phyloP scores from a whole-genome alignment of 2,797 vertebrate species.

The Sebastes kiyomatsui region DNA sequence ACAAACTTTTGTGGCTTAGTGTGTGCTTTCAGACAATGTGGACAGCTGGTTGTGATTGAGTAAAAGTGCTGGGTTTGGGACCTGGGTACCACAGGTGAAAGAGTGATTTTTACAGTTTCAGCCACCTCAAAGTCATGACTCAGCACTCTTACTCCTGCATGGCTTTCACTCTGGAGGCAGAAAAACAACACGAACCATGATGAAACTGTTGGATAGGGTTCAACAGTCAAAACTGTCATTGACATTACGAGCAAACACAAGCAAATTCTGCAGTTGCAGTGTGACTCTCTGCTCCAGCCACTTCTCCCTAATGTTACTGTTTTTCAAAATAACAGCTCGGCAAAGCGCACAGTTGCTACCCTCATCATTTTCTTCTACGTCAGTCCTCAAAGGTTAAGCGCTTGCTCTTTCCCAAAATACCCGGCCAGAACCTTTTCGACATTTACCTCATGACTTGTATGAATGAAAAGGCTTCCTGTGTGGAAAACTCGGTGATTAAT shows the following conservation, averaged over 20 bases:
- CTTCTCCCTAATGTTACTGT: conserved; percentile 39
- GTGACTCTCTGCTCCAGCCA: conserved; percentile 4
- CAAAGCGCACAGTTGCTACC: conserved; percentile 42
- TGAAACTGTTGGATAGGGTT: conserved; percentile 29
- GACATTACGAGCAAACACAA: conserved; percentile 25
- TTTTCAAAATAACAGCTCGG: conserved; percentile 55
- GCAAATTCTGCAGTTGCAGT: conserved; percentile 8
- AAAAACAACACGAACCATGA: conserved; percentile 20
- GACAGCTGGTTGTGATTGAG: conserved; percentile 63
- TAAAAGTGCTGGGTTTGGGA: conserved; percentile 43
- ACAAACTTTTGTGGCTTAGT: conserved; percentile 47
- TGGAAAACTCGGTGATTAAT: conserved; percentile 66
- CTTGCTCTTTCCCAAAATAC: conserved; percentile 61
- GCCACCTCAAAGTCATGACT: conserved; percentile 50
- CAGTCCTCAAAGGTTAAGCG: conserved; percentile 61
- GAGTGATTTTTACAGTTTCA: conserved; percentile 24
- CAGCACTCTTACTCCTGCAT: conserved; percentile 21
- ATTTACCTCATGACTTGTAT: conserved; percentile 65
- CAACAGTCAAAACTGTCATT: conserved; percentile 30
- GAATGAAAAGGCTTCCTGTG: conserved; percentile 59
- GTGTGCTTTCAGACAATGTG: conserved; percentile 46
- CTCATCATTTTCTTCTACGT: conserved; percentile 50
- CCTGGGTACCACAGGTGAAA: conserved; percentile 48
- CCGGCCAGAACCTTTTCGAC: conserved; percentile 45
- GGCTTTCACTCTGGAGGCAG: conserved; percentile 25